These are phyloP conservation scores for Sinocyclocheilus rhinocerous DNA, from an alignment of 2,113 vertebrate species.

Conservation along the genomic window DNA sequence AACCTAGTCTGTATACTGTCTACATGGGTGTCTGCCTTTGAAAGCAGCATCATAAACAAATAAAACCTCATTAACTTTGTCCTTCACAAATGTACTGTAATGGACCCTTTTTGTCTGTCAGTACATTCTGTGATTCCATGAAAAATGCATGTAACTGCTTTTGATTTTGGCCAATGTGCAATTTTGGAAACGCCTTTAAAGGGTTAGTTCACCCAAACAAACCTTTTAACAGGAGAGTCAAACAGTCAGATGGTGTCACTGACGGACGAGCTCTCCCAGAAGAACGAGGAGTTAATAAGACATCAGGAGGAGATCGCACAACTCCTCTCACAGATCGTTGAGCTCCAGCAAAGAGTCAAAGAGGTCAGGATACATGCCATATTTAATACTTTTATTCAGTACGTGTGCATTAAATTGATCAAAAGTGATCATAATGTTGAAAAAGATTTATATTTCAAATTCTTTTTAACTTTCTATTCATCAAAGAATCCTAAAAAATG, in stretches of 20 bases:
- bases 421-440: background rate
- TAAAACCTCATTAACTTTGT: background rate
- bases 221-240: conserved; percentile 87
- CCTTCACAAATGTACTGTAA: background rate
- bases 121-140: too few relatives aligned
- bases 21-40: background rate
- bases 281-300: conserved; percentile 86
- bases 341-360: conserved; percentile 92
- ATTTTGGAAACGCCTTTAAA: background rate
- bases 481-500: background rate
- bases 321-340: conserved; percentile 91
- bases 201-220: too few relatives aligned
- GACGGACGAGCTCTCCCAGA: conserved; percentile 87
- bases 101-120: too few relatives aligned
- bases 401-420: background rate
- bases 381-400: background rate
- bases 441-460: background rate
- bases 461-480: background rate
- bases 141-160: background rate
- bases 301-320: conserved; percentile 97
- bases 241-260: conserved; percentile 91
- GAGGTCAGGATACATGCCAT: conserved; percentile 70
- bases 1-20: background rate
- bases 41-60: background rate
- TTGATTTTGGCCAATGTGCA: background rate